These are phyloP conservation scores for Epirrita christyi DNA, from an alignment of 2,888 invertebrate species.

Conservation along the genomic window DNA sequence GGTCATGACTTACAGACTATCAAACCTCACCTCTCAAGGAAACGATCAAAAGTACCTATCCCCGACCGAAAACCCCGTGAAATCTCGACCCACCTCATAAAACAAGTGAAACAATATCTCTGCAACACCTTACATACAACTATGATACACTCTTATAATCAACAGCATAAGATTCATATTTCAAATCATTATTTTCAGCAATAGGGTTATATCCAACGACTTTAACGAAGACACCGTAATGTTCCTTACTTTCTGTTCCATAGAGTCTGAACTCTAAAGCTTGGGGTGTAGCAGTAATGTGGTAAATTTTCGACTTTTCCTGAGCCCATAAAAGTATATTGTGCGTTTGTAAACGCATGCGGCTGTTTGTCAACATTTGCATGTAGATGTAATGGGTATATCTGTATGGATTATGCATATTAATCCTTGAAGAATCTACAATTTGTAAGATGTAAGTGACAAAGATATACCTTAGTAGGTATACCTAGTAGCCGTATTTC, in stretches of 20 bases:
- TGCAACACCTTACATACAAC: constrained; percentile 33
- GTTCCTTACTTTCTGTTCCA: constrained; percentile 5
- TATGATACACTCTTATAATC: constrained; percentile 27
- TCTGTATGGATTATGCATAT: constrained; percentile 28
- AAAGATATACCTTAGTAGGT: constrained; percentile 1
- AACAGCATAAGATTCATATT: constrained; percentile 41
- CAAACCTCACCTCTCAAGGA: constrained; percentile 45
- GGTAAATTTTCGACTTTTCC: constrained; percentile 70
- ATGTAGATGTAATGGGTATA: constrained; percentile 63
- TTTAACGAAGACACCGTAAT: neutral
- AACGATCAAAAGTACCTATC: constrained; percentile 74
- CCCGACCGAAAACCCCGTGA: constrained; percentile 66
- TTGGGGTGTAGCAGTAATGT: constrained; percentile 33
- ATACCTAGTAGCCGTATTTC: too few species aligned
- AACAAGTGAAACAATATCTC: constrained; percentile 83
- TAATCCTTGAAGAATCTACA: constrained; percentile 19
- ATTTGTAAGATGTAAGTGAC: constrained; percentile 1
- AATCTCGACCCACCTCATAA: constrained; percentile 81
- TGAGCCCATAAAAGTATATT: constrained; percentile 81
- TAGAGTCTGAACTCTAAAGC: constrained; percentile 39
- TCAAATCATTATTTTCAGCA: constrained; percentile 19
- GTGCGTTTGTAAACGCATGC: constrained; percentile 79
- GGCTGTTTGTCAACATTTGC: constrained; percentile 83
- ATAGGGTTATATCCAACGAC: constrained; percentile 16
- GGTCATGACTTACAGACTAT: constrained; percentile 44